Conservation (phyloP, 2,113 vertebrate species). For the Dinomys branickii region DNA sequence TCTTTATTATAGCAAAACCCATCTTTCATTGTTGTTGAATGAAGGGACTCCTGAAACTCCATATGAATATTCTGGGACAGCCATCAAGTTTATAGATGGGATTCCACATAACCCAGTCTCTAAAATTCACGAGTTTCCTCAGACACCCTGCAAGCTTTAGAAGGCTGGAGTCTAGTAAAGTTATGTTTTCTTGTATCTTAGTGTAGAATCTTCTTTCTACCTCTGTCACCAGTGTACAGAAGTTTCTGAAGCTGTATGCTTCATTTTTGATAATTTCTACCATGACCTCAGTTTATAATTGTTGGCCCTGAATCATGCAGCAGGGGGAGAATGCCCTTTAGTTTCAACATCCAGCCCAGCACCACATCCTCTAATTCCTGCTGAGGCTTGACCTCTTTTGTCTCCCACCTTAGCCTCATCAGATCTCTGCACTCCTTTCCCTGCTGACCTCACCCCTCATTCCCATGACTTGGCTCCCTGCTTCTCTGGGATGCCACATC, state of each 20-base stretch:
- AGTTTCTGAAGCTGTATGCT: neutral
- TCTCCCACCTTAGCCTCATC: neutral
- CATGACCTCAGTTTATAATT: neutral
- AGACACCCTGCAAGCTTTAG: accelerated
- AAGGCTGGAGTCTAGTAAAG: neutral
- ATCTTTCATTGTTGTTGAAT: neutral
- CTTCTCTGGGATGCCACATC: neutral
- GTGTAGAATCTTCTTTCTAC: neutral
- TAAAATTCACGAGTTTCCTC: neutral
- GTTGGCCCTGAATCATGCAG: neutral
- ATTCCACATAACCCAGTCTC: neutral
- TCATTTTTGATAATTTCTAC: neutral
- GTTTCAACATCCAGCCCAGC: neutral
- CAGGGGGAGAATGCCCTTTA: neutral
- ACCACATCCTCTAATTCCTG: too few relatives aligned
- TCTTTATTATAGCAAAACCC: neutral
- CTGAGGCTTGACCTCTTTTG: neutral
- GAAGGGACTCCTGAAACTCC: neutral
- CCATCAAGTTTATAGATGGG: neutral
- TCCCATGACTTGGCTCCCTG: neutral
- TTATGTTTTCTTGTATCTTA: neutral
- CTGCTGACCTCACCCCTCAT: neutral
- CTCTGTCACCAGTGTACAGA: neutral
- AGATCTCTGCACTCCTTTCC: neutral
- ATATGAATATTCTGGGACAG: neutral